These are phyloP conservation scores for Epizoanthus illoricatus DNA, from an alignment of 92 coral and sea anemone genomes.

Conservation along the genomic window DNA sequence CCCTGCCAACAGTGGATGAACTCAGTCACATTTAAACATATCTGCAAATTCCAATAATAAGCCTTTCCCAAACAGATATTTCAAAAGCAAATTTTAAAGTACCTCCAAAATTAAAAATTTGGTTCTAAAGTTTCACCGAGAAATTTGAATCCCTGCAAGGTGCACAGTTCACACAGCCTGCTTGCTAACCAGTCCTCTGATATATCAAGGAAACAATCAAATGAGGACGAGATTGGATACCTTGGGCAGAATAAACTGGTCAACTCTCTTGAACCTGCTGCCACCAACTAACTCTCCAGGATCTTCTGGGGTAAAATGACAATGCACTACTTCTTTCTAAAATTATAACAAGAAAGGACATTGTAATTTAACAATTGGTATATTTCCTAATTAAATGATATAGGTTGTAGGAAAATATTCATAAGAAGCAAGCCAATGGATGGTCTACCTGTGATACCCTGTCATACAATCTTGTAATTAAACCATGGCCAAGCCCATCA, in stretches of 20 bases:
- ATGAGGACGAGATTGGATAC: slow-evolving; percentile 12
- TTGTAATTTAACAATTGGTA: neutral
- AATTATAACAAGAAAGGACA: neutral
- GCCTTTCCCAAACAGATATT: too few relatives aligned
- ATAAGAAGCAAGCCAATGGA: neutral
- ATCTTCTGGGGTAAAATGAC: slow-evolving; percentile 59
- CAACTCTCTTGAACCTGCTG: slow-evolving; percentile 80
- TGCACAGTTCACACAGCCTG: too few relatives aligned
- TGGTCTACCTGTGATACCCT: slow-evolving; percentile 61
- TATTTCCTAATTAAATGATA: too few relatives aligned
- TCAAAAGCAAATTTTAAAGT: too few relatives aligned
- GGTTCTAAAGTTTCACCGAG: too few relatives aligned
- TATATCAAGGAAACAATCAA: too few relatives aligned
- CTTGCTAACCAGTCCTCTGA: neutral
- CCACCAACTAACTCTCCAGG: slow-evolving; percentile 83
- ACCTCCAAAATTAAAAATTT: too few relatives aligned
- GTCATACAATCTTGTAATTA: slow-evolving; percentile 80
- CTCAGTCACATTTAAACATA: too few relatives aligned
- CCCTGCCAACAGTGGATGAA: slow-evolving; percentile 49
- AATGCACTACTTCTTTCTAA: slow-evolving; percentile 77
- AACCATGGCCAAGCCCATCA: slow-evolving; percentile 62
- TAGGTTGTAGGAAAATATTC: too few relatives aligned
- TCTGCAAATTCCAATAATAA: too few relatives aligned
- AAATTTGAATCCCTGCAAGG: too few relatives aligned
- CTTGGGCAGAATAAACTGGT: slow-evolving; percentile 83